Evolutionary conservation across 2,797 vertebrate genomes (phyloP).

Genomic region (Pogonophryne albipinna): DNA sequence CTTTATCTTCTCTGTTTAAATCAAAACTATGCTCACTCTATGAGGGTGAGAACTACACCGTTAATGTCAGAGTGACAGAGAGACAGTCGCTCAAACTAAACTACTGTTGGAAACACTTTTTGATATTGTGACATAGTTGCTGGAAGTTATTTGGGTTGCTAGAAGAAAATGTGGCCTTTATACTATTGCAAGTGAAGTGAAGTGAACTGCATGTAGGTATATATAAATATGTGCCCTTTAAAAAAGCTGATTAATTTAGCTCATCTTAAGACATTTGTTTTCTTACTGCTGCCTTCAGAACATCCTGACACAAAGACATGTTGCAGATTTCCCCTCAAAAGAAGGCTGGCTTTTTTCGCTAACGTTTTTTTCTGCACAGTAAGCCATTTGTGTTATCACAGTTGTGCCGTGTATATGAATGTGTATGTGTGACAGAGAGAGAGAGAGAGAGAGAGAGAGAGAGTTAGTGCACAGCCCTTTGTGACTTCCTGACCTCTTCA

Average conservation of each 20-base stretch:
- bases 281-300: slow-evolving; percentile 11
- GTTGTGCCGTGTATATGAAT: slow-evolving; percentile 17
- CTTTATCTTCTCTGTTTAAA: slow-evolving; percentile 64
- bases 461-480: slow-evolving; percentile 48
- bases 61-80: slow-evolving; percentile 14
- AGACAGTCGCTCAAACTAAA: slow-evolving; percentile 4
- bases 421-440: slow-evolving; percentile 16
- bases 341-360: not conserved
- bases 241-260: not conserved
- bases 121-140: not conserved
- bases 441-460: slow-evolving; percentile 21
- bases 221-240: not conserved
- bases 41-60: slow-evolving; percentile 34
- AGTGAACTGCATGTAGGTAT: not conserved
- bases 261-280: slow-evolving; percentile 5
- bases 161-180: not conserved
- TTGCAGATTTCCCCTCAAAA: slow-evolving; percentile 39
- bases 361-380: slow-evolving; percentile 21
- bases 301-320: slow-evolving; percentile 24
- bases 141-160: not conserved
- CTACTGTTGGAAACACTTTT: not conserved
- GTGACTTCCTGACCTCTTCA: slow-evolving; percentile 84
- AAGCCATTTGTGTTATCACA: slow-evolving; percentile 44
- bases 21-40: slow-evolving; percentile 48
- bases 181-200: not conserved